Evolutionary conservation across 2,797 vertebrate species (phyloP).

Genomic region (Danionella dracula): DNA sequence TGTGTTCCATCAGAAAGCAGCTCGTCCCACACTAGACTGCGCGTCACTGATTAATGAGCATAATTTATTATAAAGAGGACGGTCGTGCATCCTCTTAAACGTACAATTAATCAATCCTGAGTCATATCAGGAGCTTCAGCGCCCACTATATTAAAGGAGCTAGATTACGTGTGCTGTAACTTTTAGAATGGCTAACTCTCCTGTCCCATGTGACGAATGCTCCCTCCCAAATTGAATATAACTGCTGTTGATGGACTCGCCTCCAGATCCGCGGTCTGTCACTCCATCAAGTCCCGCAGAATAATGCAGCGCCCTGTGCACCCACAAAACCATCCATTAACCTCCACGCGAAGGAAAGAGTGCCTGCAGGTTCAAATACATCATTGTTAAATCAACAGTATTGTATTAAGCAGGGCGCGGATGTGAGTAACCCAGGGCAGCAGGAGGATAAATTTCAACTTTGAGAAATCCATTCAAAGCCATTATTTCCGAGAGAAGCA

Average conservation of each 20-base stretch:
- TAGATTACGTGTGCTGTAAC: slow-evolving; percentile 56
- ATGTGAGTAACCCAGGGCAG: slow-evolving; percentile 87
- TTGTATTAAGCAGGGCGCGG: slow-evolving; percentile 88
- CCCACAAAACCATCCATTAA: slow-evolving; percentile 87
- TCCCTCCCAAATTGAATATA: slow-evolving; percentile 82
- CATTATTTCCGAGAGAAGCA: slow-evolving; percentile 75
- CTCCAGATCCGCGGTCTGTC: slow-evolving; percentile 71
- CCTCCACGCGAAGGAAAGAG: slow-evolving; percentile 74
- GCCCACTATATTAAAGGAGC: slow-evolving; percentile 36
- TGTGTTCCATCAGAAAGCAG: slow-evolving; percentile 98
- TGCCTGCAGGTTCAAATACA: slow-evolving; percentile 86
- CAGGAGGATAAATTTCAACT: slow-evolving; percentile 82
- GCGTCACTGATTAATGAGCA: slow-evolving; percentile 99
- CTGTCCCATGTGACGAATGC: slow-evolving; percentile 89
- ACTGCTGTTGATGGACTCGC: slow-evolving; percentile 86
- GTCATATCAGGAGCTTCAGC: slow-evolving; percentile 92
- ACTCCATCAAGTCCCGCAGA: slow-evolving; percentile 76
- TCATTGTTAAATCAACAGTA: slow-evolving; percentile 98
- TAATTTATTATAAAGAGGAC: slow-evolving; percentile 98
- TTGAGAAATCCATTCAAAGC: slow-evolving; percentile 72
- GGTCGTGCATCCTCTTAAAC: slow-evolving; percentile 96
- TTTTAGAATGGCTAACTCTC: slow-evolving; percentile 93
- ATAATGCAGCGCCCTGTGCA: slow-evolving; percentile 85
- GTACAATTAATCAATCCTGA: slow-evolving; percentile 98
- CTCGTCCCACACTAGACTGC: slow-evolving; percentile 95